Conservation (phyloP, 2,888 invertebrate genomes). For the Scrobipalpa costella region DNA sequence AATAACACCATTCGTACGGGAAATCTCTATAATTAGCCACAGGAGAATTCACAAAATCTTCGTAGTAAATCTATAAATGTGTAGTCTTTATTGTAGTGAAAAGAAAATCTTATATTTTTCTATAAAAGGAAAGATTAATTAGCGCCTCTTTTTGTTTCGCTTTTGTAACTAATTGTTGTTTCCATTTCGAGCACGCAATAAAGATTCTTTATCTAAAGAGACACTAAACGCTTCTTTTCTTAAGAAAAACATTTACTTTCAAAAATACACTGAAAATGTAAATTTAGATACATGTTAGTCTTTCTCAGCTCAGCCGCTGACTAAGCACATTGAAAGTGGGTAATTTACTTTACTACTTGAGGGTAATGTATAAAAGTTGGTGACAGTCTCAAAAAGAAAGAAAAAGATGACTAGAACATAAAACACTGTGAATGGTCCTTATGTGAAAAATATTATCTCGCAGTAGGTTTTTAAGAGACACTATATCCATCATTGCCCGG, state of each 20-base stretch:
- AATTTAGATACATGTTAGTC: not conserved
- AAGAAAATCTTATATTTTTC: not conserved
- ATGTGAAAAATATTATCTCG: not conserved
- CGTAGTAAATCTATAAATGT: too few relatives aligned
- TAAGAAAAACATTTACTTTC: not conserved
- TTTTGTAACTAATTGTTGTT: not conserved
- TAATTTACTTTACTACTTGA: not conserved
- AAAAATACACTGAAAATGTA: not conserved
- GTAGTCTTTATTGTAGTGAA: too few relatives aligned
- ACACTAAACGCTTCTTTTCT: not conserved
- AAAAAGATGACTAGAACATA: not conserved
- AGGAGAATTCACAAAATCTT: too few relatives aligned
- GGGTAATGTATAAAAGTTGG: not conserved
- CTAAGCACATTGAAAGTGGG: conserved; percentile 8
- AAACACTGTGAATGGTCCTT: conserved; percentile 14
- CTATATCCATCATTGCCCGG: not conserved
- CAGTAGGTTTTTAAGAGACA: conserved; percentile 8
- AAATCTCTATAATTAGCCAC: too few relatives aligned
- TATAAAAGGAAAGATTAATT: not conserved
- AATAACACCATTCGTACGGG: too few relatives aligned
- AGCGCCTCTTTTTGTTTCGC: not conserved
- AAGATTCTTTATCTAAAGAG: not conserved
- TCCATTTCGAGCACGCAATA: not conserved
- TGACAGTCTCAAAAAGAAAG: not conserved
- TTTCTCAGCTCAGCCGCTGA: not conserved